A percentile compares a stretch with the other conserved stretches of the same genome.
Evolutionary conservation across 2,113 vertebrate genomes (phyloP).

Genomic region (Toxotes jaculatrix): DNA sequence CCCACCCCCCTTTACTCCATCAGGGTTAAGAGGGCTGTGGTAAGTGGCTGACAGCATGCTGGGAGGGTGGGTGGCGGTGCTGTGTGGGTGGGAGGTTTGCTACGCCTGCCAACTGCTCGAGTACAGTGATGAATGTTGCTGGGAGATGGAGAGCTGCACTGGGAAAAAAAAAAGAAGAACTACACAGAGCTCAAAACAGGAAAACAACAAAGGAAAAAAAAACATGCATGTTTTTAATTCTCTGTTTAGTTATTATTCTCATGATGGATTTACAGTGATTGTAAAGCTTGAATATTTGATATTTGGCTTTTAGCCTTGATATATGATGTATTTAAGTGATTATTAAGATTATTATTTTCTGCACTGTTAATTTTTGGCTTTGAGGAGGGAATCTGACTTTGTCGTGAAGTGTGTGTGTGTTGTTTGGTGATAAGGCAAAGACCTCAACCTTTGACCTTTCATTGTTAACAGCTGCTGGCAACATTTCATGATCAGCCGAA

Average conservation of each 20-base stretch:
- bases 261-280: too few species aligned
- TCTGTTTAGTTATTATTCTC: too few species aligned
- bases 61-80: conserved; percentile 47
- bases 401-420: background rate
- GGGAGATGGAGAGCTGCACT: conserved; percentile 38
- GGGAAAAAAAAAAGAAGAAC: background rate
- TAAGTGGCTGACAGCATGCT: conserved; percentile 58
- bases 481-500: background rate
- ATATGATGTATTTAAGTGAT: background rate
- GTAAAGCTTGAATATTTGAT: too few species aligned
- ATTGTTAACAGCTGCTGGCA: background rate
- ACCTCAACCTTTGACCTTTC: background rate
- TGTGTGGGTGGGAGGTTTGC: conserved; percentile 58
- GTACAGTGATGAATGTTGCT: conserved; percentile 52
- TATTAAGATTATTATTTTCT: background rate
- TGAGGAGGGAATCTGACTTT: background rate
- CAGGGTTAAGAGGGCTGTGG: conserved; percentile 57
- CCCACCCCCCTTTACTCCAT: conserved; percentile 4
- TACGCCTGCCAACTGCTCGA: conserved; percentile 59
- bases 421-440: background rate
- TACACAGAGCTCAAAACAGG: background rate
- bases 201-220: background rate
- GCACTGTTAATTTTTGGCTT: background rate
- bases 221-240: too few species aligned
- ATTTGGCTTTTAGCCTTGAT: too few species aligned